Evolutionary conservation across 2,797 vertebrate genomes (phyloP), one percentile per base, ranked within the genome.

Genomic region (Scarus forsteni): DNA sequence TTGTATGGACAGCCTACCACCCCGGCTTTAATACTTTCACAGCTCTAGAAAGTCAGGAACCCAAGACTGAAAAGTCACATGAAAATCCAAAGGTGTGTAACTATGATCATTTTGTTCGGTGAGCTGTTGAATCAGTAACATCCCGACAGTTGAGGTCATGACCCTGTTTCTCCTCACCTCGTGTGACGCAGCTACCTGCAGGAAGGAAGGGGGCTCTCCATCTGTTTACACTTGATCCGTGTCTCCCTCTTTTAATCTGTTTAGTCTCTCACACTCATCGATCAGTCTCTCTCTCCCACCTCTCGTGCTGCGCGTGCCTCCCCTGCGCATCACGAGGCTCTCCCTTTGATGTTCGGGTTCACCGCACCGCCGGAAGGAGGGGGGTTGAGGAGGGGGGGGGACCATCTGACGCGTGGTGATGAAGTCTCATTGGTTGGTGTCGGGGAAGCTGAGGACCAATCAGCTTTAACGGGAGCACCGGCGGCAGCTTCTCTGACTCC

Each of bases 381-480:
- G 36, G 27, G 27, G 27, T 18, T 56, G n/a, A 43, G 63, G 14
- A 34, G 34, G 10, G 12, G 14, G 27, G 60, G 15, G 64, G 8
- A 35, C 27, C 56, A 57, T 81, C 48, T 62, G 57, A 54, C 55
- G 63, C 77, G 66, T 67, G 73, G 66, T 60, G 51, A 76, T 49
- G 39, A 71, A 57, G 59, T 57, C 81, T 79, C 73, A 71, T 73
- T 82, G 76, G 69, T 64, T 77, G 66, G 55, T 38, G 46, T 36
- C 38, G 0, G n/a, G 40, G 40, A 15, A 14, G 71, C 44, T 19
- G 10, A 51, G 70, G 52, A 79, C 87, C 84, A 88, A 85, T 89
- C 73, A 82, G 80, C 66, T 62, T 75, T 49, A 80, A 64, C 61
- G 64, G 60, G 79, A 87, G 59, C 82, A 86, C 55, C 79, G 5